Evolutionary conservation across 1,140 invertebrate species (phyloP), one percentile per base, ranked within the genome.

Genomic region (Ephestia elutella): DNA sequence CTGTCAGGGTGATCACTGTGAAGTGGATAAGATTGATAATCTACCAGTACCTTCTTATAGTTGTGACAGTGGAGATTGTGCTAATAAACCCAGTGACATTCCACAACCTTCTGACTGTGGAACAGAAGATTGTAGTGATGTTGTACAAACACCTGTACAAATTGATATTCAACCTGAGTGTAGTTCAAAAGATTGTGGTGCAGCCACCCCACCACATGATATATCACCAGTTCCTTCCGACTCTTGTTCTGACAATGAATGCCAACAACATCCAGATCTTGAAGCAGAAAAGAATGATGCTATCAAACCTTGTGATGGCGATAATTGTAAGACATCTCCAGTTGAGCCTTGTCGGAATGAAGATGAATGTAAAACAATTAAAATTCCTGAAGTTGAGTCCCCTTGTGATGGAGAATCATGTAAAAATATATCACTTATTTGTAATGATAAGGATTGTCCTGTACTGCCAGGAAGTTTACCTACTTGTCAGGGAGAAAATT

Each of bases 1-100:
- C 58, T 87, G 85, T 62, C 63, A 64, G 44, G 79, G 73, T 56
- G 68, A 75, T 19, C 57, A 82, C 58, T 86, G 83, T 60, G 54
- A 68, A 62, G 8, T 60, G 32, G 59, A 35, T 48, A 54, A 66
- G 60, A 64, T 56, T 49, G 51, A 70, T 54, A 62, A 71, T 61
- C 19, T 58, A 13, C 35, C 38, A 38, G 30, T 25, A 55, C 18
- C 53, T 5, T 15, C 65, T 48, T 67, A 51, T 9, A 56, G 54
- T 55, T 78, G 75, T 63, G 25, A n/a, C 17, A 48, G n/a, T 58
- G 20, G 55, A 54, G 7, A 15, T 19, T 56, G 58, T 44, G 7
- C 5, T 5, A n/a, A n/a, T 44, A 30, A 30, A 38, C 25, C 60
- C 2, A 54, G 44, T 56, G 57, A 59, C 1, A 64, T 50, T 15